Evolutionary conservation across 2,888 invertebrate genomes (phyloP), one percentile per base, ranked within the genome.

Genomic region (Eueremaeus valkanovi): DNA sequence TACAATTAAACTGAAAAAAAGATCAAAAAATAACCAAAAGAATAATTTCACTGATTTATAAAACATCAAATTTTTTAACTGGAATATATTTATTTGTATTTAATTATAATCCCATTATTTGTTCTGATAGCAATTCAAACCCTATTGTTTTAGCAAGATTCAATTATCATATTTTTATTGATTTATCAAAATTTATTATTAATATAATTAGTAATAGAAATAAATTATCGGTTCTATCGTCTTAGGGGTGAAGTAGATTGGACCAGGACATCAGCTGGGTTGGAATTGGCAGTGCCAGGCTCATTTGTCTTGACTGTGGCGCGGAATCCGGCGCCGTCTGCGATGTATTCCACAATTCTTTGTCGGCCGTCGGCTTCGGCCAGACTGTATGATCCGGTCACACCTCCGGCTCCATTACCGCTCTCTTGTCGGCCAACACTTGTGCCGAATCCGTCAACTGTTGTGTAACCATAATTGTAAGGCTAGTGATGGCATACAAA

Each of bases 261-360:
- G 31, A 77, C 55, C 51, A 29, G 42, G 31, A 78, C 79, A 24
- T 79, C 78, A 18, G 79, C 79, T 3, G 79, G 77, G 63, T 76
- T 77, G 58, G 68, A 58, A 75, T 73, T 78, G 36, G 76, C 76
- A 58, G 79, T 79, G 5, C 79, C 79, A 9, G 78, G 78, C 45
- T 79, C 79, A 76, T 79, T 79, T 76, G 79, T 79, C 27, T 75
- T 33, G 73, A 79, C 75, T 40, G 68, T 73, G 55, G 79, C 79
- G 11, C 79, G n/a, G 78, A 78, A 79, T 27, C 79, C 79, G 18
- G 66, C 75, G 21, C 75, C 79, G 51, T 79, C 79, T 18, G 79
- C 79, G n/a, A 79, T 73, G 78, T 79, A 79, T 31, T 79, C 78
- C 13, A 79, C 79, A 16, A 77, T 51, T 16, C 79, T 55, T 51